phyloP scores from a whole-genome alignment of 1,140 invertebrate genomes.

The Drosophila mayri region DNA sequence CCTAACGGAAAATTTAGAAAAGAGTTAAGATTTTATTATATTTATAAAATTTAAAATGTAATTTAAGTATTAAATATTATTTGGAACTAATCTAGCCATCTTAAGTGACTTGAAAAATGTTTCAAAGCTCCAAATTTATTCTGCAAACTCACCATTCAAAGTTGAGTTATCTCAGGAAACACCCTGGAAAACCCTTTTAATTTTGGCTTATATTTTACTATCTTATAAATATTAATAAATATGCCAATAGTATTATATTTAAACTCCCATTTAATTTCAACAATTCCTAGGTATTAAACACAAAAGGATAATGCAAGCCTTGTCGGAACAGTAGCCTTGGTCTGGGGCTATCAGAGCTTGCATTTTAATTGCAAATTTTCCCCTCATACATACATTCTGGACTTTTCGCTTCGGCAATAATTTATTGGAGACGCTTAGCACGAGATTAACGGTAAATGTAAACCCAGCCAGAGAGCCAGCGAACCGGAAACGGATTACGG shows the following conservation, averaged over 20 bases:
- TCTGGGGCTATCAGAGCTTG: slow-evolving; percentile 54
- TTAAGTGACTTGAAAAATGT: neutral
- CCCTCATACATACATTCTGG: slow-evolving; percentile 16
- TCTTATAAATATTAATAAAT: too few relatives aligned
- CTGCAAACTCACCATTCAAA: neutral
- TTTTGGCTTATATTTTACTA: too few relatives aligned
- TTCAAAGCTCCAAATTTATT: neutral
- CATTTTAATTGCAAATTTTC: slow-evolving; percentile 81
- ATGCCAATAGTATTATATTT: too few relatives aligned
- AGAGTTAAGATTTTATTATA: neutral
- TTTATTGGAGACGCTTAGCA: slow-evolving; percentile 79
- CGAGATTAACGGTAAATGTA: slow-evolving; percentile 78
- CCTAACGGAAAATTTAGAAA: neutral
- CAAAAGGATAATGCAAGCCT: neutral
- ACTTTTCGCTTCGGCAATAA: slow-evolving; percentile 59
- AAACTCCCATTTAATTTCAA: neutral
- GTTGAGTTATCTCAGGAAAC: too few relatives aligned
- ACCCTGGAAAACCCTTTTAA: too few relatives aligned
- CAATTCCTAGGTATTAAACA: slow-evolving; percentile 15
- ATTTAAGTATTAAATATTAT: neutral
- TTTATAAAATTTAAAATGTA: rapidly evolving
- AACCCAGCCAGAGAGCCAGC: slow-evolving; percentile 74
- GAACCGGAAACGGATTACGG: slow-evolving; percentile 81
- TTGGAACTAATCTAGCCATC: neutral
- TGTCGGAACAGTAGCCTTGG: slow-evolving; percentile 11